Conservation (phyloP, 2,888 invertebrate species). For the Leptothorax acervorum region DNA sequence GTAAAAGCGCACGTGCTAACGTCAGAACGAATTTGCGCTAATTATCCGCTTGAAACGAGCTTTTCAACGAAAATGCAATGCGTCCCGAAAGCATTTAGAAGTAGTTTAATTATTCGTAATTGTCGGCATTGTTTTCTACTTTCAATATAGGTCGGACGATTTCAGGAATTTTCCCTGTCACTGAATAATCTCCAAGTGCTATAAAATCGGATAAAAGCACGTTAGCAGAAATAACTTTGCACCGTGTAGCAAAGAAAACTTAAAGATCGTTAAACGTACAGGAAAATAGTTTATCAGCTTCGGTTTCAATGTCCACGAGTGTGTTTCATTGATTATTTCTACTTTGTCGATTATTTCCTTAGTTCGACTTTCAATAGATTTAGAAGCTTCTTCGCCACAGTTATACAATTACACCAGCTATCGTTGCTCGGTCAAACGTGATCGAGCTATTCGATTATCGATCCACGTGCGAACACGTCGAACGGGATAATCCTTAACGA, state of each 20-base stretch:
- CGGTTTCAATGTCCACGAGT: not conserved
- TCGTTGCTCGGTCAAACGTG: not conserved
- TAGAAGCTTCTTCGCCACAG: not conserved
- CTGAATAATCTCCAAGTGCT: constrained; percentile 27
- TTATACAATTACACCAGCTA: not conserved
- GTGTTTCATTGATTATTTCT: constrained; percentile 4
- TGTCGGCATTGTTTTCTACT: constrained; percentile 37
- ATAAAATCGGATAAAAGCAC: constrained; percentile 25
- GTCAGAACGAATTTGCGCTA: constrained; percentile 12
- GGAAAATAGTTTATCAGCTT: constrained; percentile 8
- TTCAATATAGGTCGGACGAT: constrained; percentile 16
- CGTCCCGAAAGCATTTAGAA: constrained; percentile 3
- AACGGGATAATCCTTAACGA: constrained; percentile 15
- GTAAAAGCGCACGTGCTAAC: not conserved
- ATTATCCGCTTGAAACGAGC: constrained; percentile 18
- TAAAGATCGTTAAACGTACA: not conserved
- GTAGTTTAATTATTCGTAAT: constrained; percentile 42
- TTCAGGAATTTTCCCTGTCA: constrained; percentile 24
- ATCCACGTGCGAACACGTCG: not conserved
- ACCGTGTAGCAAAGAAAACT: not conserved
- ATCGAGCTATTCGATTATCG: constrained; percentile 22
- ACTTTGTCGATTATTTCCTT: not conserved
- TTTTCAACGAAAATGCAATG: constrained; percentile 8
- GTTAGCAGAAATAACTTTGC: constrained; percentile 16
- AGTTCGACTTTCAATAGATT: not conserved